Evolutionary conservation across 1,140 invertebrate genomes (phyloP), one percentile per base, ranked within the genome.

Genomic region (honey bee (Apis mellifera)): DNA sequence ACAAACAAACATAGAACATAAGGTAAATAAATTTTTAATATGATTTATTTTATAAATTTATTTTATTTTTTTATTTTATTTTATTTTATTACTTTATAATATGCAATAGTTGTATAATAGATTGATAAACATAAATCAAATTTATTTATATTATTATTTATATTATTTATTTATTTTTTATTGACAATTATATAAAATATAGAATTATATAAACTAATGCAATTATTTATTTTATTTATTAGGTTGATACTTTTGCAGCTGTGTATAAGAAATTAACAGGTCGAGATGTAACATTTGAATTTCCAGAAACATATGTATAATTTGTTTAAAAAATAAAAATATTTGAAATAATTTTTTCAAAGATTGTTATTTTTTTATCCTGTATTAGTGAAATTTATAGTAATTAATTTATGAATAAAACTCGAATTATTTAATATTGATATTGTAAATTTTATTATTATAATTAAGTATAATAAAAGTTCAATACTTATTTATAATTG

Each of bases 181-280:
- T 13, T 66, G n/a, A 21, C 19, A 52, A 7, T 32, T 55, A 48
- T 21, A n/a, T 11, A 48, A 64, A 17, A 21, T 70, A 42, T 42
- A 42, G 32, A 42, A 42, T 42, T 42, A 42, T 42, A 42, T 42
- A 42, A 42, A 42, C 0, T 55, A 55, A 78, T 48, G 12, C 2
- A 42, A 17, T 1, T 26, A 26, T 26, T 26, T 17, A 32, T 59
- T 80, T 60, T 85, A 85, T 89, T 91, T 91, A 95, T 78, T 95
- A 99, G 98, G 97, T 99, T 89, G 99, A 99, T 90, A 99, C 99
- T 69, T 99, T 99, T 95, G 97, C 98, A 88, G 97, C 98, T 84
- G 98, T 99, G 80, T 99, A 99, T 96, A 99, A 99, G 95, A 99
- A 99, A 94, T 95, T 99, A 84, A 99, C 99, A 86, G 99, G 99